Base-by-base conservation (phyloP, 2,888 invertebrate genomes). In the Monoplex corrugatus region DNA sequence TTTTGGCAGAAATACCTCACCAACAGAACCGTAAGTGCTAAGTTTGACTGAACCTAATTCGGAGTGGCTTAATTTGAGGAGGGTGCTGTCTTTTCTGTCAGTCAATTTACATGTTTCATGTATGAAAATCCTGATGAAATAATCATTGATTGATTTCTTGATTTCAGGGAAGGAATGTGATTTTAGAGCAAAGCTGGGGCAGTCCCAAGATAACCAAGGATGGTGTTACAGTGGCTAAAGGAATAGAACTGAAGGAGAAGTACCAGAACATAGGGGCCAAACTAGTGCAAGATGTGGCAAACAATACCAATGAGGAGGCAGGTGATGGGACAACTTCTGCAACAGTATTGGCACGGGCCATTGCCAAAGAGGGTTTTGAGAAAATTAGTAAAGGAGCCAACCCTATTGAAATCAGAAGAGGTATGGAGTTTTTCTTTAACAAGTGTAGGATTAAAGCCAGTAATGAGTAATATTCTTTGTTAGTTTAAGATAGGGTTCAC, bases 161-260 rank as follows among this genome's bases (percentile, higher is more conserved):
- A 57, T 89, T 95, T 75, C 93, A 97, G 97, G 99, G 99, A 87
- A 97, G 99, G 94, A 99, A 99, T 96, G 99, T 99, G 19, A 99
- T 99, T 95, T 97, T 99, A 94, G 99, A 99, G 97, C 99, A 99
- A 96, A 98, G 99, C 43, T 99, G 99, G 99, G 99, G 99, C 45
- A 98, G 99, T 89, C 99, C 99, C 23, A 99, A 99, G 97, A 99
- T 99, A 95, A 99, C 99, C 89, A 99, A 99, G 97, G 99, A 99
- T 96, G 99, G 99, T 93, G 99, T 99, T 16, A 99, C 99, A 2
- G 99, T 99, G 86, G 99, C 99, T 75, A 99, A 99, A 96, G 98
- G 98, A 57, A 97, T 99, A 92, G 99, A 99, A 96, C 97, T 99
- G 44, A 99, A 99, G 96, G 99, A 99, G 96, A 99, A 99, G 96